These are phyloP conservation scores for Buphagus erythrorhynchus DNA, from an alignment of 2,797 vertebrate species.

Conservation along the genomic window DNA sequence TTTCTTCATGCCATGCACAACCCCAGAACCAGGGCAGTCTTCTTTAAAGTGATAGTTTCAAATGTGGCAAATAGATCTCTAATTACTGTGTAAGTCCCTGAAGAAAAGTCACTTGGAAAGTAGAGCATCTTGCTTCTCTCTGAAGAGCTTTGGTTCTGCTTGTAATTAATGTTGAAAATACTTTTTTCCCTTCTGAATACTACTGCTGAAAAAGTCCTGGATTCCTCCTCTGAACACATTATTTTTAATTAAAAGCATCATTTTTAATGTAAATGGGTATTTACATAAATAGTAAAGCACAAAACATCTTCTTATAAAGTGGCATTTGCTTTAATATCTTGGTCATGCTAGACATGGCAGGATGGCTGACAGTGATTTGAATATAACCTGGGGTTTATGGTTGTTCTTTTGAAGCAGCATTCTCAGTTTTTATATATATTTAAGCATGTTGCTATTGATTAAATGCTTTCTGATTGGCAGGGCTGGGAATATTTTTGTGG, in stretches of 20 bases:
- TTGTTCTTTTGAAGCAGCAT: background rate
- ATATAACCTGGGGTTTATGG: background rate
- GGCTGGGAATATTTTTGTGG: background rate
- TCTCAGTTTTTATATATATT: background rate
- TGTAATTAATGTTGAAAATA: constrained; percentile 54
- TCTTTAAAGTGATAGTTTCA: background rate
- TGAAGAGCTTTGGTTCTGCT: constrained; percentile 17
- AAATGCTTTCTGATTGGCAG: background rate
- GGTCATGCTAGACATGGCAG: background rate
- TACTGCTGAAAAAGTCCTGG: background rate
- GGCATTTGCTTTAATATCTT: background rate
- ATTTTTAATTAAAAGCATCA: constrained; percentile 28
- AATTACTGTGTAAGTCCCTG: constrained; percentile 9
- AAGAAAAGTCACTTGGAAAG: constrained; percentile 35
- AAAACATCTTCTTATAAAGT: background rate
- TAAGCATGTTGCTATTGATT: background rate
- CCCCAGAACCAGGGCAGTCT: background rate
- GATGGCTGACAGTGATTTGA: background rate
- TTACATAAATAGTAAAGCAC: background rate
- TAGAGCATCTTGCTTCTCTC: background rate
- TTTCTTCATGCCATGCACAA: background rate
- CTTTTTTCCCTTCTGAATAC: constrained; percentile 16
- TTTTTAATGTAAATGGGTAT: background rate
- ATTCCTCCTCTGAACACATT: background rate
- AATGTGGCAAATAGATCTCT: background rate